Conservation (phyloP, 2,797 vertebrate species). For the Notoglanidium macrostoma region DNA sequence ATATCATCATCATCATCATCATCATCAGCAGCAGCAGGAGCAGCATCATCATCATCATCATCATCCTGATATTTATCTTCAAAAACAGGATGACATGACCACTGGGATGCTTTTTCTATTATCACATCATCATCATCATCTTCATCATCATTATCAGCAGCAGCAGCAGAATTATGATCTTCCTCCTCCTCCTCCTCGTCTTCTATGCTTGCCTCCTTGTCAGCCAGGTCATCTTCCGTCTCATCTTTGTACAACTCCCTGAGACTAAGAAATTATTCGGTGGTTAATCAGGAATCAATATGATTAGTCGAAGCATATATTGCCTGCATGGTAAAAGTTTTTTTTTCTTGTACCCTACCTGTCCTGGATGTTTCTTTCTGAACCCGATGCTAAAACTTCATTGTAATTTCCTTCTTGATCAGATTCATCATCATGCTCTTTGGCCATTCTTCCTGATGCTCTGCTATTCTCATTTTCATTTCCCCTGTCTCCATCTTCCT, state of each 20-base stretch:
- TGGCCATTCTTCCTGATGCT: neutral
- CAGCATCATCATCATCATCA: constrained; percentile 54
- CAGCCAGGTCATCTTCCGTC: constrained; percentile 48
- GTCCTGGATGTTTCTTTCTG: constrained; percentile 13
- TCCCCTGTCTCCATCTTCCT: constrained; percentile 20
- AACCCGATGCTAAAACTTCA: constrained; percentile 9
- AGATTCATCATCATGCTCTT: neutral
- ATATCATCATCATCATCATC: constrained; percentile 62
- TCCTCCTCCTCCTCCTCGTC: constrained; percentile 54
- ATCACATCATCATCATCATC: constrained; percentile 51
- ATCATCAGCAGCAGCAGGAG: constrained; percentile 41
- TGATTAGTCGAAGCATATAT: neutral
- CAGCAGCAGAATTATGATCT: neutral
- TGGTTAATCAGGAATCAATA: neutral
- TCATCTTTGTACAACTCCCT: constrained; percentile 35
- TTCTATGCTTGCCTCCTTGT: constrained; percentile 38
- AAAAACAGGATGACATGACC: constrained; percentile 45
- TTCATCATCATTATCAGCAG: constrained; percentile 32
- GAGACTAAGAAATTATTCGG: constrained; percentile 17
- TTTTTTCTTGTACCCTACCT: constrained; percentile 17
- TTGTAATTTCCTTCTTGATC: constrained; percentile 41
- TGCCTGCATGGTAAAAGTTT: neutral
- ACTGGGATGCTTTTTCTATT: constrained; percentile 40
- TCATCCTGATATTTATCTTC: constrained; percentile 35
- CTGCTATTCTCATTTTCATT: neutral